These are phyloP conservation scores for Polyommatus icarus DNA, from an alignment of 2,888 invertebrate genomes.

Conservation along the genomic window DNA sequence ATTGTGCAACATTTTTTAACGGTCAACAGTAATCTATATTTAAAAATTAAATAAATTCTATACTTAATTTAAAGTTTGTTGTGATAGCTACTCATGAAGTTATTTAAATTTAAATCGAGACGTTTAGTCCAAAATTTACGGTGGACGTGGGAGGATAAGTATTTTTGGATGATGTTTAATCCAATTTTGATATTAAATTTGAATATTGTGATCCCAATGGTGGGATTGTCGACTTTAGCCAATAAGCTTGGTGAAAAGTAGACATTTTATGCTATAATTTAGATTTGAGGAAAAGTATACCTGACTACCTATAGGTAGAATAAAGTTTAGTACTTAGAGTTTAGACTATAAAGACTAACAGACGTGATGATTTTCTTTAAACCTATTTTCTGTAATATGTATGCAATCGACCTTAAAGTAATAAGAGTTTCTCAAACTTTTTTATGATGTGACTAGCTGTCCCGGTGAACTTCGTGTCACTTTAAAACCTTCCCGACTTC, in stretches of 20 bases:
- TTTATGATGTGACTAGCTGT: too few species aligned
- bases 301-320: too few species aligned
- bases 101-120: neutral
- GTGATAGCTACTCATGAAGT: neutral
- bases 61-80: neutral
- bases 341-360: too few species aligned
- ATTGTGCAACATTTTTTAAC: too few species aligned
- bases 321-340: too few species aligned
- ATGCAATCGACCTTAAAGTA: too few species aligned
- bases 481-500: too few species aligned
- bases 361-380: too few species aligned
- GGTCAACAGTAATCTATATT: neutral
- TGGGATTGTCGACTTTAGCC: neutral
- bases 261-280: neutral
- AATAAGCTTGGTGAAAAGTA: neutral
- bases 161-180: slow-evolving; percentile 3
- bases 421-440: too few species aligned
- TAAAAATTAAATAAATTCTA: neutral
- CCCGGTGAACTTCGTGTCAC: too few species aligned
- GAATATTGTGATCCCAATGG: neutral
- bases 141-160: neutral
- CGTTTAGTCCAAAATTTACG: neutral
- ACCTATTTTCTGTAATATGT: too few species aligned
- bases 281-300: neutral
- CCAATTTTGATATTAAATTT: slow-evolving; percentile 13